phyloP scores from a whole-genome alignment of 2,113 vertebrate genomes.

The Ciconia stormi region DNA sequence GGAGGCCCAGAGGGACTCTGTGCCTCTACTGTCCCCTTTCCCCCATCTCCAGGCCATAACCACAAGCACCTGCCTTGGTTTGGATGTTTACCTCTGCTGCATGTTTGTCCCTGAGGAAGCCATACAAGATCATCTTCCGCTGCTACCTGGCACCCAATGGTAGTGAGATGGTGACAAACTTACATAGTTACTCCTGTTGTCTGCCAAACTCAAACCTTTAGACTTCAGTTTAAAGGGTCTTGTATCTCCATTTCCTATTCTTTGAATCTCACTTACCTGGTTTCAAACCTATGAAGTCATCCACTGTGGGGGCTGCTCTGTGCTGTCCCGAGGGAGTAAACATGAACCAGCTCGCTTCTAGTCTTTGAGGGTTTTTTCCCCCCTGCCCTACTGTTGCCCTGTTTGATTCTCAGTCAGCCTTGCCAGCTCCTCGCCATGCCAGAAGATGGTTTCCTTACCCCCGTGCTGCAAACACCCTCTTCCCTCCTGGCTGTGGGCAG shows the following conservation, averaged over 20 bases:
- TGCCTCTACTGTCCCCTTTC: not conserved
- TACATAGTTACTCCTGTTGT: not conserved
- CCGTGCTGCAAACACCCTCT: not conserved
- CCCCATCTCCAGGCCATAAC: not conserved
- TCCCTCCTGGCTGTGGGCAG: not conserved
- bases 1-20: not conserved
- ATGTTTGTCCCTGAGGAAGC: not conserved
- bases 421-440: constrained; percentile 19
- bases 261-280: not conserved
- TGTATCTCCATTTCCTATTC: not conserved
- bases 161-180: not conserved
- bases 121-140: not conserved
- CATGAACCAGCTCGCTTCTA: constrained; percentile 1
- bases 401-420: constrained; percentile 5
- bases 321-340: not conserved
- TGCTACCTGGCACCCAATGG: not conserved
- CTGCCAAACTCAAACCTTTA: not conserved
- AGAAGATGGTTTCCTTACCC: constrained; percentile 14
- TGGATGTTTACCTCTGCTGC: not conserved
- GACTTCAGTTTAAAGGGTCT: not conserved
- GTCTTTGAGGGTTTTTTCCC: not conserved
- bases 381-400: not conserved
- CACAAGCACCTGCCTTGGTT: not conserved
- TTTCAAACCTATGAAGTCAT: constrained; percentile 29
- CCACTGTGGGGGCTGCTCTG: not conserved